These are phyloP conservation scores for Ischnura elegans DNA, from an alignment of 2,888 invertebrate genomes.

Conservation along the genomic window DNA sequence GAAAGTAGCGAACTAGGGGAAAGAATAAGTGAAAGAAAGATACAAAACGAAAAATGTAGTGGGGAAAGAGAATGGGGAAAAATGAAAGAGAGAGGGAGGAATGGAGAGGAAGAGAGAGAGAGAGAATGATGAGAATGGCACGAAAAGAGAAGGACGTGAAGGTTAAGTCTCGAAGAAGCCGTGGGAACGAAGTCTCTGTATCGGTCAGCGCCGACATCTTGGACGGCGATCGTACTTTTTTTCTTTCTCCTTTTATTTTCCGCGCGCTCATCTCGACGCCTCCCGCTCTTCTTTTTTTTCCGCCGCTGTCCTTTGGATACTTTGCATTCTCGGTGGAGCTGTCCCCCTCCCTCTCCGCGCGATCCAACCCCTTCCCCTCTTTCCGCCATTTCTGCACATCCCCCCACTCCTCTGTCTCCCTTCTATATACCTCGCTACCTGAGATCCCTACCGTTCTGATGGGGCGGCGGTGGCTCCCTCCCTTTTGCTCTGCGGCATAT, in stretches of 20 bases:
- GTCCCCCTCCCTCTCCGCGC: not conserved
- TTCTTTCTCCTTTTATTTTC: slow-evolving; percentile 27
- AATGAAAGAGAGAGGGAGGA: not conserved
- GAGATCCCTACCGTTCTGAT: not conserved
- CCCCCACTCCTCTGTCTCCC: not conserved
- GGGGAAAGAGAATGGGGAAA: not conserved
- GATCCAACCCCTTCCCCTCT: not conserved
- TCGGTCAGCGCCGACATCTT: not conserved
- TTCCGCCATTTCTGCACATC: not conserved
- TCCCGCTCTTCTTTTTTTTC: not conserved
- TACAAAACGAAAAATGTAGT: not conserved
- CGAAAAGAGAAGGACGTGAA: not conserved
- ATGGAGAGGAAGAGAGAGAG: not conserved
- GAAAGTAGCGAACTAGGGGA: too few relatives aligned
- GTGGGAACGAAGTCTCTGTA: not conserved
- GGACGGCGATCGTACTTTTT: slow-evolving; percentile 52
- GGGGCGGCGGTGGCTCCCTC: too few relatives aligned
- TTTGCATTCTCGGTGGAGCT: not conserved
- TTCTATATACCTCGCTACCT: too few relatives aligned
- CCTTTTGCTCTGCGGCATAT: too few relatives aligned
- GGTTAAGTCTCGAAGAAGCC: slow-evolving; percentile 22
- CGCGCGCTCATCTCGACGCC: not conserved
- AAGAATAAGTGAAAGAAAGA: not conserved
- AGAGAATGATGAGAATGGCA: not conserved
- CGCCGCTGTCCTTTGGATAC: not conserved